These are phyloP conservation scores for Sialia sialis DNA, from an alignment of 2,113 vertebrate genomes.

Conservation along the genomic window DNA sequence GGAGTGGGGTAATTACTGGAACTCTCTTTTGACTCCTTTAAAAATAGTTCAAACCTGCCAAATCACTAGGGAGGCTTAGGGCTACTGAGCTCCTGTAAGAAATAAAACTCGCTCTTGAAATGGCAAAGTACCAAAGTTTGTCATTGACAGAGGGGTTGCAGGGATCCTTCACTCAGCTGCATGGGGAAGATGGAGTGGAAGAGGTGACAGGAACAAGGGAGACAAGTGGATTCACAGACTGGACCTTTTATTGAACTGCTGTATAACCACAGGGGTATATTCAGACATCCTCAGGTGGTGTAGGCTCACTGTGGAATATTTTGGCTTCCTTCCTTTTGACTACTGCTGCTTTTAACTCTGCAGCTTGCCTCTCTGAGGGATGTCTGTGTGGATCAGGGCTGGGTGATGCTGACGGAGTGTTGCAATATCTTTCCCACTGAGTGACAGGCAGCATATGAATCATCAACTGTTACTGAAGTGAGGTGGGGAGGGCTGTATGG, in stretches of 20 bases:
- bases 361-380: not conserved
- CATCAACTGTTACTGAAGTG: constrained; percentile 4
- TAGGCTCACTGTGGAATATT: not conserved
- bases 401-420: not conserved
- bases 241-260: not conserved
- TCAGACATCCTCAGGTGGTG: not conserved
- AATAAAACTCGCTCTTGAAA: not conserved
- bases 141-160: accelerated
- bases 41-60: not conserved
- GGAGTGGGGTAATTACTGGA: not conserved
- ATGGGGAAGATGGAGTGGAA: not conserved
- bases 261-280: not conserved
- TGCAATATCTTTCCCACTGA: not conserved
- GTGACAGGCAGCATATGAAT: constrained; percentile 42
- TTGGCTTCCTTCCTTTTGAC: not conserved
- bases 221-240: not conserved
- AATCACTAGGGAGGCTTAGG: not conserved
- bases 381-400: not conserved
- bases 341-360: not conserved
- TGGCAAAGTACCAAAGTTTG: not conserved
- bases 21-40: not conserved
- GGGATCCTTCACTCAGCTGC: not conserved
- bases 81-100: not conserved
- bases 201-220: not conserved
- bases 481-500: not conserved